Conservation (phyloP, 1,140 invertebrate genomes). For the Phymorhynchus buccinoides region DNA sequence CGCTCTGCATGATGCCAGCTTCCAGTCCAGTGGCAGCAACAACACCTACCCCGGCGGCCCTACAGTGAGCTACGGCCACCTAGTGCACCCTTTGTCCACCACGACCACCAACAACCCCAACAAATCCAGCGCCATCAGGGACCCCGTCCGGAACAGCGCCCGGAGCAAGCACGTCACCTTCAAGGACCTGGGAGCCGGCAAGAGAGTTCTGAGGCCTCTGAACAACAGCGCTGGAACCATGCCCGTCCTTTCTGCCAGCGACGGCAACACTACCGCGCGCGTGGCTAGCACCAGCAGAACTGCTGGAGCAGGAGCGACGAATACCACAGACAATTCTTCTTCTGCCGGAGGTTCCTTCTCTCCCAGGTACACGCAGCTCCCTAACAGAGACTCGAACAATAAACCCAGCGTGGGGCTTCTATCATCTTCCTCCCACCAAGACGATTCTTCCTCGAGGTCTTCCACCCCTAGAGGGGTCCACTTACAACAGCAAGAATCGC, state of each 20-base stretch:
- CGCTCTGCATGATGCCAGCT: conserved; percentile 45
- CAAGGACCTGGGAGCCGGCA: conserved; percentile 36
- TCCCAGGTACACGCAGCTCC: conserved; percentile 31
- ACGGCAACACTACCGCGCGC: not conserved
- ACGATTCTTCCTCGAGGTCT: not conserved
- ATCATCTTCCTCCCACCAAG: no score
- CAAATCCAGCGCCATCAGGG: conserved; percentile 48
- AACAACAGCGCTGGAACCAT: not conserved
- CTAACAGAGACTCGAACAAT: conserved; percentile 20
- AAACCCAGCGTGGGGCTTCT: not conserved
- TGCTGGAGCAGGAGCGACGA: not conserved
- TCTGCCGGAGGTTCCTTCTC: not conserved
- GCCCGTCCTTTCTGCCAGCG: not conserved
- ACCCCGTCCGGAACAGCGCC: conserved; percentile 38
- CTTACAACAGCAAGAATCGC: not conserved
- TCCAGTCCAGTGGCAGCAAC: conserved; percentile 40
- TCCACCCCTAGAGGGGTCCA: not conserved
- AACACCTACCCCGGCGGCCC: conserved; percentile 16
- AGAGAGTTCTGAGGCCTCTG: conserved; percentile 18
- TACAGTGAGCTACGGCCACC: conserved; percentile 1
- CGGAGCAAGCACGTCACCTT: conserved; percentile 51
- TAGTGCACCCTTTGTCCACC: no score
- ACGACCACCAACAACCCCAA: not conserved
- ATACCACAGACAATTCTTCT: not conserved
- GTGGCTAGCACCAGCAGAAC: not conserved